A percentile compares a stretch with the other conserved stretches of the same genome.
Evolutionary conservation across 2,888 invertebrate species (phyloP).

Genomic region (Sminthurinus aureus): DNA sequence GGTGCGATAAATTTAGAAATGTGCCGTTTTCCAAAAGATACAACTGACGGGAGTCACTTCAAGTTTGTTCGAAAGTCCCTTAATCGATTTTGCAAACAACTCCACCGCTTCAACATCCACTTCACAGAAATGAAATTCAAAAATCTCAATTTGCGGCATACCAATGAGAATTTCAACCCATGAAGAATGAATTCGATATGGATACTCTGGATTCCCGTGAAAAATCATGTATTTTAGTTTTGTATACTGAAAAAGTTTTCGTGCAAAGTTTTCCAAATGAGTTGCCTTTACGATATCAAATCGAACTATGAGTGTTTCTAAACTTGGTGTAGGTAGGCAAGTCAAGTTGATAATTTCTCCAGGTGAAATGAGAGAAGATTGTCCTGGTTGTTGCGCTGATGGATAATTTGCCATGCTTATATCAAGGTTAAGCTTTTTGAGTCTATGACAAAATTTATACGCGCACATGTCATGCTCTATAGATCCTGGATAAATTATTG

Average conservation of each 20-base stretch:
- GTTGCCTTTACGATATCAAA: slow-evolving; percentile 4
- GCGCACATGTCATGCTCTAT: slow-evolving; percentile 7
- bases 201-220: slow-evolving; percentile 9
- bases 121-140: slow-evolving; percentile 25
- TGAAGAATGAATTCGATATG: not conserved
- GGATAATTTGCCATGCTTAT: slow-evolving; percentile 6
- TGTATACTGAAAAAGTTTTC: not conserved
- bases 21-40: slow-evolving; percentile 26
- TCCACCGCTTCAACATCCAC: slow-evolving; percentile 5
- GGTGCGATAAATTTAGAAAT: not conserved
- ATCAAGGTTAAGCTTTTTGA: slow-evolving; percentile 18
- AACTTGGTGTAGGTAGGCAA: not conserved
- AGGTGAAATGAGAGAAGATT: not conserved
- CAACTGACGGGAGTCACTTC: slow-evolving; percentile 8
- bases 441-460: not conserved
- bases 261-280: not conserved
- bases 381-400: no score
- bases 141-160: slow-evolving; percentile 10
- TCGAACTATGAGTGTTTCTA: slow-evolving; percentile 15
- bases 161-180: not conserved
- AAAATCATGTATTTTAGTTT: slow-evolving; percentile 16
- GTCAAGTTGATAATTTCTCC: not conserved
- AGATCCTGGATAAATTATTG: no score
- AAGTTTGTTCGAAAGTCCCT: not conserved
- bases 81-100: not conserved